Evolutionary conservation across 2,888 invertebrate genomes (phyloP).

Genomic region (Pseudococcus viburni): DNA sequence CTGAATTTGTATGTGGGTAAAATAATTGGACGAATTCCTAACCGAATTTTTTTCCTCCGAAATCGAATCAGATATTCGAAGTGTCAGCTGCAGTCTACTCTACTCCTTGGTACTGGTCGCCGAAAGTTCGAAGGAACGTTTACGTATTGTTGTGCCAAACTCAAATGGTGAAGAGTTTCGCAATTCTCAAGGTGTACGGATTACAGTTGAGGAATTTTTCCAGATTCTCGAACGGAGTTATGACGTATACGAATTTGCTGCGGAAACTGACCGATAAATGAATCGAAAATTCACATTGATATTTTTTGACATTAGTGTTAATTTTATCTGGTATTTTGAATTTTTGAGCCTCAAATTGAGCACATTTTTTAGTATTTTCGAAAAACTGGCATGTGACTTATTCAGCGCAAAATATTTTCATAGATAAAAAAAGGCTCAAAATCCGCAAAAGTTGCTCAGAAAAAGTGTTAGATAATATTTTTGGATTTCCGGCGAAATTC

Average conservation of each 20-base stretch:
- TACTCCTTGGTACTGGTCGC: neutral
- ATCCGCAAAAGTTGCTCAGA: no score
- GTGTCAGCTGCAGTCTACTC: neutral
- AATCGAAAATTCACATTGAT: neutral
- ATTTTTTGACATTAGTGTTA: no score
- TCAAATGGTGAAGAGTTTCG: neutral
- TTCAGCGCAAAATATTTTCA: no score
- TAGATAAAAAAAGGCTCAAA: no score
- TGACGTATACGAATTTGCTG: neutral
- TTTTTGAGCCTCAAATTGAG: no score
- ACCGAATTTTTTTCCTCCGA: neutral
- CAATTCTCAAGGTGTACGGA: neutral
- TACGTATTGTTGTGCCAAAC: neutral
- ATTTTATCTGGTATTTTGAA: no score
- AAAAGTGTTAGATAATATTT: no score
- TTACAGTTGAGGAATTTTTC: neutral
- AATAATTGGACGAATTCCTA: neutral
- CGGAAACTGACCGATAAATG: neutral
- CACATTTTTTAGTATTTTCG: no score
- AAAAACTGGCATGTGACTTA: no score
- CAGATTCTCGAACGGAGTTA: neutral
- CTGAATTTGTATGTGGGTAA: neutral
- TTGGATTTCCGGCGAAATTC: no score
- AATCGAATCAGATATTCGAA: neutral
- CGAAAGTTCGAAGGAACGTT: neutral